Percentiles rank a stretch among this genome's conserved stretches.
Evolutionary conservation across 1,140 invertebrate species (phyloP).

Genomic region (Drosophila athabasca): DNA sequence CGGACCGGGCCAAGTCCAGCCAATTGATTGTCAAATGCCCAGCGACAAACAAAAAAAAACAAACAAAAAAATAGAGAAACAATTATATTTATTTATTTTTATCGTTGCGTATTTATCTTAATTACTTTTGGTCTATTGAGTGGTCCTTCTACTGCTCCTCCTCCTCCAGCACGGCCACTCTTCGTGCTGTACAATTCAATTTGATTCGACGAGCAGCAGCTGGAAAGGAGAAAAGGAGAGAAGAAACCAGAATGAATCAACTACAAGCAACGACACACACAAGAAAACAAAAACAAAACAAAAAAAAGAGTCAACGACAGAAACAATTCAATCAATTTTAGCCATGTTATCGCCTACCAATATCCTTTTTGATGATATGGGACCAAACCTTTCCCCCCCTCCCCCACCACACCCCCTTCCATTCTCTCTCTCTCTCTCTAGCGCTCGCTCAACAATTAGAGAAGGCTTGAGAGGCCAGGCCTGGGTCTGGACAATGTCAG

Average conservation of each 20-base stretch:
- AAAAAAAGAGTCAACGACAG: conserved; percentile 50
- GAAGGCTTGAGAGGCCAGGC: conserved; percentile 17
- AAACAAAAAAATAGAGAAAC: conserved; percentile 43
- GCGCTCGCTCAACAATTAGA: conserved; percentile 38
- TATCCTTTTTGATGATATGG: conserved; percentile 80
- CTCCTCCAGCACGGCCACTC: background rate
- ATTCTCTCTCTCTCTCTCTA: too few relatives aligned
- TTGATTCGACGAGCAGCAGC: conserved; percentile 63
- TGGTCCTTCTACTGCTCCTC: conserved; percentile 17
- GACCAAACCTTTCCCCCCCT: conserved; percentile 64
- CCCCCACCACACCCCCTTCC: too few relatives aligned
- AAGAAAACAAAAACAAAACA: conserved; percentile 7
- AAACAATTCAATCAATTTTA: conserved; percentile 80
- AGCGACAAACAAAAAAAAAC: conserved; percentile 23
- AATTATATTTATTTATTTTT: conserved; percentile 81
- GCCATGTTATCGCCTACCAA: conserved; percentile 76
- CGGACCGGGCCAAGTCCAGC: conserved; percentile 4
- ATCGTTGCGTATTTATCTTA: conserved; percentile 81
- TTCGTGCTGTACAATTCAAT: conserved; percentile 70
- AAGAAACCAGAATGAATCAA: background rate
- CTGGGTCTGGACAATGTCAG: conserved; percentile 43
- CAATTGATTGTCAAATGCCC: conserved; percentile 68
- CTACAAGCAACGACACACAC: conserved; percentile 16
- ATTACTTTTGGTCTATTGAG: conserved; percentile 79
- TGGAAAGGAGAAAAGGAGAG: conserved; percentile 32